phyloP scores from a whole-genome alignment of 2,888 invertebrate genomes.

The Pristionchus mayeri region DNA sequence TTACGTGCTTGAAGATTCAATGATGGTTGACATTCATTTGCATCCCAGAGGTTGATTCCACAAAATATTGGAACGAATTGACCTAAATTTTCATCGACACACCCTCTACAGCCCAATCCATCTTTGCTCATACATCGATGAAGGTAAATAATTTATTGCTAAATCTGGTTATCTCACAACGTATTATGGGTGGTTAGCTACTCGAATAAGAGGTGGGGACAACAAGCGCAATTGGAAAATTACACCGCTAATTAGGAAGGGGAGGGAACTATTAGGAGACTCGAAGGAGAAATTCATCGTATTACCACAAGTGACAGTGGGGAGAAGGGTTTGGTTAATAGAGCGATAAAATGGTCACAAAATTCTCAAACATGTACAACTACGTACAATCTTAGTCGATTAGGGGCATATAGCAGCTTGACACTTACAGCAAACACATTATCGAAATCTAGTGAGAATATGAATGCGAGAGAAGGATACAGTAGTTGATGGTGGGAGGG shows the following conservation, averaged over 20 bases:
- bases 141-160: conserved; percentile 44
- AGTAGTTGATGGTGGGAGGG: not conserved
- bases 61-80: too few relatives aligned
- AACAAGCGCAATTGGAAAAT: not conserved
- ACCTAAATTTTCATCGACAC: too few relatives aligned
- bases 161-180: conserved; percentile 40
- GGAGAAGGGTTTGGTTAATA: not conserved
- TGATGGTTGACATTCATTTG: too few relatives aligned
- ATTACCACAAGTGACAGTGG: conserved; percentile 2
- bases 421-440: not conserved
- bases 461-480: not conserved
- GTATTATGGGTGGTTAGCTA: conserved; percentile 25
- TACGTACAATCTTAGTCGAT: conserved; percentile 11
- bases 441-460: not conserved
- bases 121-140: too few relatives aligned
- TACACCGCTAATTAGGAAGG: conserved; percentile 20
- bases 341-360: not conserved
- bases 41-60: too few relatives aligned
- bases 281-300: not conserved
- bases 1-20: too few relatives aligned
- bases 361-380: conserved; percentile 22
- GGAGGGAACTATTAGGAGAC: not conserved
- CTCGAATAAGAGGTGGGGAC: not conserved
- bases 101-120: too few relatives aligned
- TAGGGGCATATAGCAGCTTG: not conserved